Percentiles rank a stretch among this genome's conserved stretches.
Evolutionary conservation across 2,888 invertebrate species (phyloP).

Genomic region (Tetranychus truncatus): DNA sequence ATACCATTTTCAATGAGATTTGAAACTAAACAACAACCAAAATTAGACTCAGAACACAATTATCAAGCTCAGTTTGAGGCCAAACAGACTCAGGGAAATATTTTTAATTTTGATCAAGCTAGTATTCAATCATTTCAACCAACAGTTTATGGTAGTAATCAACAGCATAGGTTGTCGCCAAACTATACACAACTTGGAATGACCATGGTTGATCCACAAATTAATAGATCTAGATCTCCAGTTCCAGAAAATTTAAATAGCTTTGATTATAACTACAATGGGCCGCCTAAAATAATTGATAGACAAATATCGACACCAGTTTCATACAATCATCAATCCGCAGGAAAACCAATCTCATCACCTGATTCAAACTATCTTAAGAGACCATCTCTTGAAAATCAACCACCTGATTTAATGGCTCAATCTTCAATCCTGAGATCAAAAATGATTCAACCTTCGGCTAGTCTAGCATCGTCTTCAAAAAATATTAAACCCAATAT

Average conservation of each 20-base stretch:
- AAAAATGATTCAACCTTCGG: not conserved
- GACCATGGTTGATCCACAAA: not conserved
- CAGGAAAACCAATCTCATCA: not conserved
- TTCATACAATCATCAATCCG: not conserved
- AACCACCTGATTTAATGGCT: not conserved
- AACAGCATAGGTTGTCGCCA: not conserved
- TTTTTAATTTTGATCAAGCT: not conserved
- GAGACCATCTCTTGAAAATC: not conserved
- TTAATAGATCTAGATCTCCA: too few species aligned
- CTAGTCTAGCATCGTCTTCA: not conserved
- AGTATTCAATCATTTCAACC: not conserved
- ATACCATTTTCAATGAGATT: too few species aligned
- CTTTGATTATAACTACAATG: not conserved
- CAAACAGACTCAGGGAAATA: not conserved
- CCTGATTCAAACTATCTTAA: not conserved
- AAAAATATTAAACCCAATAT: too few species aligned
- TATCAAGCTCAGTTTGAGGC: not conserved
- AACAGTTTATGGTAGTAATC: not conserved
- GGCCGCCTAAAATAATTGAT: not conserved
- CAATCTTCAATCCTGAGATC: not conserved
- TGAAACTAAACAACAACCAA: not conserved
- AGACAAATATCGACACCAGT: not conserved
- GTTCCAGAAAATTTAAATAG: not conserved
- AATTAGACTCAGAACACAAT: not conserved
- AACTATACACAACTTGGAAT: not conserved